Conservation (phyloP, 2,113 vertebrate genomes). For the Kobus ellipsiprymnus region DNA sequence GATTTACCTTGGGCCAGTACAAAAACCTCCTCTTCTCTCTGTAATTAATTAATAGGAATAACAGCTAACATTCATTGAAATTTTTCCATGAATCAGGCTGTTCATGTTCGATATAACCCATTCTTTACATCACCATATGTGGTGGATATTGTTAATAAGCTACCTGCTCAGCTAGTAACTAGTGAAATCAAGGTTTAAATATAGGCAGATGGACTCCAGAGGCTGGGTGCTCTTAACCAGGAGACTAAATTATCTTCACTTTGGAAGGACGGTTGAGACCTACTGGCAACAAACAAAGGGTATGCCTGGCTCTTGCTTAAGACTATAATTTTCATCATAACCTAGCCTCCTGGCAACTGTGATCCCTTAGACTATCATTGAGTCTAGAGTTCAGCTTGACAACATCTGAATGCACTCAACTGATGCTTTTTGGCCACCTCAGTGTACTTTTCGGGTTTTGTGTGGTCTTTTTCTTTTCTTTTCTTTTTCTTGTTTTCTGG, state of each 20-base stretch:
- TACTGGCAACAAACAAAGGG: neutral
- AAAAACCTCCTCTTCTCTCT: neutral
- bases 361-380: neutral
- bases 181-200: neutral
- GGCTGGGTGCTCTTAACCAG: neutral
- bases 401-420: neutral
- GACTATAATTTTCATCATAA: neutral
- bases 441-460: neutral
- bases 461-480: neutral
- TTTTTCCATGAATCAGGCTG: neutral
- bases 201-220: neutral
- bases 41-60: neutral
- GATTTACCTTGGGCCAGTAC: neutral
- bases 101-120: neutral
- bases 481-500: neutral
- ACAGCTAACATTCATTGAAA: neutral
- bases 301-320: neutral
- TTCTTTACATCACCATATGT: neutral
- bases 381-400: neutral
- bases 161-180: neutral
- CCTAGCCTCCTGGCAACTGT: neutral
- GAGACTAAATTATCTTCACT: neutral
- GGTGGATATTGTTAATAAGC: neutral
- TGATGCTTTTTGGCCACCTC: neutral
- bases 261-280: neutral